Conservation (phyloP, 2,888 invertebrate genomes). For the Minunthozetes semirufus region DNA sequence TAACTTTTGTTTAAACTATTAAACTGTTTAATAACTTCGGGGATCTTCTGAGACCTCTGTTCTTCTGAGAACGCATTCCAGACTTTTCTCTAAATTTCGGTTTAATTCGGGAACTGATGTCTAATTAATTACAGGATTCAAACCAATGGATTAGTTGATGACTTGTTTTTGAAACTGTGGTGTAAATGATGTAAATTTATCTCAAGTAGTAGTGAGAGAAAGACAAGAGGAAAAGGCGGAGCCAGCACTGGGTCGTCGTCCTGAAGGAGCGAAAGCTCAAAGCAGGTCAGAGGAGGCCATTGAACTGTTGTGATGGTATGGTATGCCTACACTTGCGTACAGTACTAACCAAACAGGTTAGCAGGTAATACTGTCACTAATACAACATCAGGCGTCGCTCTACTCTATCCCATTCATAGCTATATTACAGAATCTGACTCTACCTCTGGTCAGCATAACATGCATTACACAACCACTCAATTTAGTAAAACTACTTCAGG, state of each 20-base stretch:
- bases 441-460: neutral
- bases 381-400: neutral
- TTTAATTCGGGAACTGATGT: too few relatives aligned
- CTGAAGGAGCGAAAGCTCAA: neutral
- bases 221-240: conserved; percentile 2
- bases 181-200: neutral
- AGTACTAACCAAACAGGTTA: conserved; percentile 18
- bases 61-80: too few relatives aligned
- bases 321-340: conserved; percentile 5
- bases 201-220: neutral
- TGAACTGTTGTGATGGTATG: neutral
- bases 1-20: too few relatives aligned
- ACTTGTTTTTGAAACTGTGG: neutral
- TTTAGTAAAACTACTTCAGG: neutral
- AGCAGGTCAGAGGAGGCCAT: neutral
- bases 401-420: neutral
- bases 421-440: neutral
- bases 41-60: too few relatives aligned
- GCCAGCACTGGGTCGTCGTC: conserved; percentile 1
- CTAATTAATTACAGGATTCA: neutral
- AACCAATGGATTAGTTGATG: neutral
- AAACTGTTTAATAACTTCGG: too few relatives aligned
- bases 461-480: neutral
- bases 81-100: too few relatives aligned
- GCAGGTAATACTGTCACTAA: conserved; percentile 10